phyloP scores from a whole-genome alignment of 2,113 vertebrate genomes.

The Antidorcas marsupialis region DNA sequence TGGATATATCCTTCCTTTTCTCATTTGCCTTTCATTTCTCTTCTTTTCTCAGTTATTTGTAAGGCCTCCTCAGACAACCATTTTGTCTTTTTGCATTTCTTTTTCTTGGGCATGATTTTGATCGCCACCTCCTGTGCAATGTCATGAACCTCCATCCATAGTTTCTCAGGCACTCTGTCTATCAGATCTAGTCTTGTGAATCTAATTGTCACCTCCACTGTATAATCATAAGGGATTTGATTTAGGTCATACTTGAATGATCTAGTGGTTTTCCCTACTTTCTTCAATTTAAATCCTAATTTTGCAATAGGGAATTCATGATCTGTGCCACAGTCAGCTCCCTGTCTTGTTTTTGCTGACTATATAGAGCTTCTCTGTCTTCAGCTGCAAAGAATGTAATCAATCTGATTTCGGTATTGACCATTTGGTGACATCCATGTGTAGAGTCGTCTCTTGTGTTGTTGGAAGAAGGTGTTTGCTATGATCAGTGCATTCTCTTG shows the following conservation, averaged over 20 bases:
- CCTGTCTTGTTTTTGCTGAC: not conserved
- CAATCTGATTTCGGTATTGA: not conserved
- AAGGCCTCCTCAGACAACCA: not conserved
- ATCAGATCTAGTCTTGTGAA: not conserved
- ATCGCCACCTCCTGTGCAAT: not conserved
- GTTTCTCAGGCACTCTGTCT: not conserved
- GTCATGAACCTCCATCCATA: not conserved
- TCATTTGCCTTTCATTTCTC: not conserved
- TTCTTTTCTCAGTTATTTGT: not conserved
- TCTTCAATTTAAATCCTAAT: not conserved
- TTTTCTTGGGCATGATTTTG: not conserved
- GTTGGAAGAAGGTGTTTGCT: not conserved
- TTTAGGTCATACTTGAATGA: not conserved
- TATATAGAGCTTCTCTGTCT: not conserved
- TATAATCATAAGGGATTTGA: not conserved
- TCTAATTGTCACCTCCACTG: not conserved
- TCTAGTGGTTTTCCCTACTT: not conserved
- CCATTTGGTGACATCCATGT: not conserved
- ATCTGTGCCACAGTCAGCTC: not conserved
- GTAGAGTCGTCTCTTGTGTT: not conserved
- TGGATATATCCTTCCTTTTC: not conserved
- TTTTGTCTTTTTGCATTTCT: not conserved
- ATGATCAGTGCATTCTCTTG: not conserved
- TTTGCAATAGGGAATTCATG: not conserved
- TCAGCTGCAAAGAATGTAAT: not conserved